Evolutionary conservation across 2,888 invertebrate species (phyloP).

Genomic region (Nebria brevicollis): DNA sequence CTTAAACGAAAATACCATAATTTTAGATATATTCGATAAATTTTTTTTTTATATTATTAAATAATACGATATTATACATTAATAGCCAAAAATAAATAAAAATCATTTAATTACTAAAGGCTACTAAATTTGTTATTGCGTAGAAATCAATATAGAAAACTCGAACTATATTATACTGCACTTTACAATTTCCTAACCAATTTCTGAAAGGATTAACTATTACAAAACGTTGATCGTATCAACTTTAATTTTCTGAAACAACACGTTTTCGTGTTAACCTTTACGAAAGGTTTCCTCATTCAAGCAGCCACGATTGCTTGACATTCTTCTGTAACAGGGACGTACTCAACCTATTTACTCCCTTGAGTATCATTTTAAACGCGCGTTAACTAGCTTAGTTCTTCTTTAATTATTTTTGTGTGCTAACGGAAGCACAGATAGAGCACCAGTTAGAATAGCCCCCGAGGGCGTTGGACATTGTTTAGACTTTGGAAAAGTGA

Average conservation of each 20-base stretch:
- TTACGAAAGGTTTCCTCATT: neutral
- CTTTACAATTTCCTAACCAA: neutral
- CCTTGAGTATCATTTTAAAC: too few relatives aligned
- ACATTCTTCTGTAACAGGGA: neutral
- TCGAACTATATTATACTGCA: neutral
- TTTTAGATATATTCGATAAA: too few relatives aligned
- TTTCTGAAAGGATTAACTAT: neutral
- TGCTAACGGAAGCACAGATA: neutral
- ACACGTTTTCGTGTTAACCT: constrained; percentile 1
- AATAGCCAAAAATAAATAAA: too few relatives aligned
- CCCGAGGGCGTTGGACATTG: neutral
- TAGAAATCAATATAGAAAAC: neutral
- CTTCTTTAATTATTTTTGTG: neutral
- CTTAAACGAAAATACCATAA: too few relatives aligned
- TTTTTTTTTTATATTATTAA: too few relatives aligned
- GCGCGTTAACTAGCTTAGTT: neutral
- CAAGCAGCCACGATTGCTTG: neutral
- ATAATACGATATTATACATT: too few relatives aligned
- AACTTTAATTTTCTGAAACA: neutral
- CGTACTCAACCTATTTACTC: neutral
- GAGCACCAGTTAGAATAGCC: neutral
- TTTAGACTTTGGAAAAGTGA: neutral
- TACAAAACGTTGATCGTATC: neutral
- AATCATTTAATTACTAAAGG: too few relatives aligned
- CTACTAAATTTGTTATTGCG: too few relatives aligned